Evolutionary conservation across 2,113 vertebrate species (phyloP).

Genomic region (Galemys pyrenaicus): DNA sequence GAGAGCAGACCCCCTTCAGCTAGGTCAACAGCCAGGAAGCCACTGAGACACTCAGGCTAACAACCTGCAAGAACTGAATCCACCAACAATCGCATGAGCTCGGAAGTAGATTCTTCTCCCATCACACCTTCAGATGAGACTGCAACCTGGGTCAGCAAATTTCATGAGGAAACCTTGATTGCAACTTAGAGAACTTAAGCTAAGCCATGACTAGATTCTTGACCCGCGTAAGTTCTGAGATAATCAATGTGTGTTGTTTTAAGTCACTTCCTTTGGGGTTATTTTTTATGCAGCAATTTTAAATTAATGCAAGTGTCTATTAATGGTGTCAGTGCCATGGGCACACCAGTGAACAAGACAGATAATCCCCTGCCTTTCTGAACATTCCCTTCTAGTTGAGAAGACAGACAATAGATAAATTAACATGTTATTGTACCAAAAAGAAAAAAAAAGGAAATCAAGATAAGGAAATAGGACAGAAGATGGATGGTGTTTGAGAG

Average conservation of each 20-base stretch:
- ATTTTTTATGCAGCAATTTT: neutral
- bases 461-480: neutral
- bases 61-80: neutral
- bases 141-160: neutral
- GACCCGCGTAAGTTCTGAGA: neutral
- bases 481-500: neutral
- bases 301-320: neutral
- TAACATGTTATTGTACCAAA: neutral
- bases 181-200: neutral
- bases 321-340: neutral
- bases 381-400: neutral
- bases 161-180: neutral
- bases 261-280: neutral
- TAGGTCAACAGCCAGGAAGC: neutral
- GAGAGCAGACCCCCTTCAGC: neutral
- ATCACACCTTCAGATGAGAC: neutral
- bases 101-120: neutral
- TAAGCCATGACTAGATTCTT: neutral
- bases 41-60: neutral
- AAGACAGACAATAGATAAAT: neutral
- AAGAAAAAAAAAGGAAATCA: neutral
- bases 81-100: neutral
- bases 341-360: neutral
- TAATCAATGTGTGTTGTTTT: neutral
- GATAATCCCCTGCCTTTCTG: neutral